Conservation (phyloP, 1,140 invertebrate species). For the Drosophila pseudoananassae region DNA sequence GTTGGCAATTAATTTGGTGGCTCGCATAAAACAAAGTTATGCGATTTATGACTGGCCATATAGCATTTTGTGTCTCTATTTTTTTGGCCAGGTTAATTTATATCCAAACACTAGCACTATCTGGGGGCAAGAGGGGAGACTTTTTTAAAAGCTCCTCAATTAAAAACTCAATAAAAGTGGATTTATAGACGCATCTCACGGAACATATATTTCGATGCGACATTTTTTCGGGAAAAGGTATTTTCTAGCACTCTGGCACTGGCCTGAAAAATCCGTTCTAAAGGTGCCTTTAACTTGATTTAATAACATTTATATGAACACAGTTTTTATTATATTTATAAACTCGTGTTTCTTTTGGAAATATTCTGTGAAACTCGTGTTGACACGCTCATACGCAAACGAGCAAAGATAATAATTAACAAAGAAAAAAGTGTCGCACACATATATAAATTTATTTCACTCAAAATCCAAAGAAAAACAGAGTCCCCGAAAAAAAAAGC, state of each 20-base stretch:
- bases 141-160: conserved; percentile 10
- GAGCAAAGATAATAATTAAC: conserved; percentile 34
- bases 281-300: background rate
- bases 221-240: background rate
- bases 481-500: background rate
- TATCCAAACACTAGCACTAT: conserved; percentile 23
- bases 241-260: background rate
- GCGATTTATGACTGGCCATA: conserved; percentile 63
- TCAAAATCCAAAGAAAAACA: conserved; percentile 24
- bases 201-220: too few relatives aligned
- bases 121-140: too few relatives aligned
- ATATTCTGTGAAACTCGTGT: conserved; percentile 25
- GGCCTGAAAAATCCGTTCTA: background rate
- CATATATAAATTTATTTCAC: conserved; percentile 50
- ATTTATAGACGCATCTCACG: conserved; percentile 8
- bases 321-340: conserved; percentile 2
- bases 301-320: background rate
- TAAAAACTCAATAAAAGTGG: conserved; percentile 4
- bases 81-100: conserved; percentile 31
- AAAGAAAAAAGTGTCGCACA: background rate
- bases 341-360: conserved; percentile 15
- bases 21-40: conserved; percentile 64
- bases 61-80: conserved; percentile 26
- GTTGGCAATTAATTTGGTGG: conserved; percentile 72
- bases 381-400: conserved; percentile 15